Percentiles rank a stretch among this genome's conserved stretches.
These are phyloP conservation scores for Druceiella hillmani DNA, from an alignment of 2,888 invertebrate genomes.

Conservation along the genomic window DNA sequence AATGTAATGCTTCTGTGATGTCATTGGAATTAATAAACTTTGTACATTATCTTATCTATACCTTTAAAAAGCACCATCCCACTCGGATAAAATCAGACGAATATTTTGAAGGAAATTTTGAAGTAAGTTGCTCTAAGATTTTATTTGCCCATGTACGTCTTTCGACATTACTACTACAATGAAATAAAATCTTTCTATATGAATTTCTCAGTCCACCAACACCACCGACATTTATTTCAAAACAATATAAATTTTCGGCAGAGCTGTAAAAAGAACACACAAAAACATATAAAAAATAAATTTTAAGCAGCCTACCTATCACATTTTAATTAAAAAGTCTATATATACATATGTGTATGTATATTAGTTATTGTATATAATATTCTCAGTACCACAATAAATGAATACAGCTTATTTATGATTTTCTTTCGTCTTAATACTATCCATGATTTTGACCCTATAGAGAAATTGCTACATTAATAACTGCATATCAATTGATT, in stretches of 20 bases:
- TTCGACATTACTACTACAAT: constrained; percentile 50
- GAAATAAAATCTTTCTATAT: constrained; percentile 52
- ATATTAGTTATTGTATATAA: too few species aligned
- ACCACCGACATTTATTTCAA: constrained; percentile 52
- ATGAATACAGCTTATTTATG: too few species aligned
- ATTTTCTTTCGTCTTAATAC: too few species aligned
- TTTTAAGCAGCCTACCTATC: too few species aligned
- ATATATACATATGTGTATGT: too few species aligned
- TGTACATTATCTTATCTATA: constrained; percentile 26
- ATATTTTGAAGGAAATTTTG: constrained; percentile 57
- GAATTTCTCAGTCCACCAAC: constrained; percentile 32
- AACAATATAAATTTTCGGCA: constrained; percentile 57
- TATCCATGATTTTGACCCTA: too few species aligned
- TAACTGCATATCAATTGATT: too few species aligned
- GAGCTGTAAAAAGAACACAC: constrained; percentile 29
- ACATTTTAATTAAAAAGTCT: too few species aligned
- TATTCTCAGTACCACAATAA: too few species aligned
- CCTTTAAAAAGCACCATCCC: constrained; percentile 79
- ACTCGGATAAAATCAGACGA: constrained; percentile 67
- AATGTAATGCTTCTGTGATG: not conserved
- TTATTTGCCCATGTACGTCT: constrained; percentile 71
- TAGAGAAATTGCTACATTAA: too few species aligned
- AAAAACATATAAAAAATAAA: constrained; percentile 14
- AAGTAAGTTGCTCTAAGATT: constrained; percentile 65
- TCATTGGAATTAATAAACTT: not conserved